A percentile compares a stretch with the other conserved stretches of the same genome.
These are phyloP conservation scores for Penaeus chinensis DNA, from an alignment of 1,140 invertebrate genomes.

Conservation along the genomic window DNA sequence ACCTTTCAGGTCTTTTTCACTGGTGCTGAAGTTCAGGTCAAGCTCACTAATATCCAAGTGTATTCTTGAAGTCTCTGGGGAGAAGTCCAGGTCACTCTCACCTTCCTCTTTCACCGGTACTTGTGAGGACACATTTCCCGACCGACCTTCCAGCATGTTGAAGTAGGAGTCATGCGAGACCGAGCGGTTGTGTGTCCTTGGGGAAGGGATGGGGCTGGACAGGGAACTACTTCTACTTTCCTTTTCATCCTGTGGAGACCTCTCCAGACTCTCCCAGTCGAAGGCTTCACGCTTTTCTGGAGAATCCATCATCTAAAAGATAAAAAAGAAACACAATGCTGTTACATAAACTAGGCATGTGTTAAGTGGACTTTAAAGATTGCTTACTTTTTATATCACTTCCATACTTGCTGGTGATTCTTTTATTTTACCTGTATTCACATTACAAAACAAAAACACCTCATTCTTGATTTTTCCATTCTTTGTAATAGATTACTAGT, in stretches of 20 bases:
- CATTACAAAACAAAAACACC: no score
- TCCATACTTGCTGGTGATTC: neutral
- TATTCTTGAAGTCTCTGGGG: constrained; percentile 70
- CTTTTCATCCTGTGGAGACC: constrained; percentile 32
- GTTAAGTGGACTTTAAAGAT: no score
- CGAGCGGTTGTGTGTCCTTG: constrained; percentile 72
- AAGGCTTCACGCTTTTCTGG: constrained; percentile 43
- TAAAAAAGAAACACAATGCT: neutral
- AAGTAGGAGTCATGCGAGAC: constrained; percentile 95
- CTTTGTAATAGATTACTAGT: no score
- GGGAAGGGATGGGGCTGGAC: constrained; percentile 61
- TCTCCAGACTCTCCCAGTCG: constrained; percentile 30
- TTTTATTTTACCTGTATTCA: no score
- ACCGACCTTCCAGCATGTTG: constrained; percentile 72
- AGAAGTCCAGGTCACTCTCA: constrained; percentile 65
- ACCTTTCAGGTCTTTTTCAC: constrained; percentile 86
- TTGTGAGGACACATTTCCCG: constrained; percentile 51
- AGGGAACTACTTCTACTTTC: constrained; percentile 58
- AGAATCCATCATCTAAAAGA: constrained; percentile 40
- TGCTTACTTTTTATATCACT: neutral
- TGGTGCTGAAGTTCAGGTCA: constrained; percentile 82
- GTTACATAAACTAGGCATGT: no score
- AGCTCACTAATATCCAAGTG: constrained; percentile 82
- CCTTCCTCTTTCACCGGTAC: constrained; percentile 61
- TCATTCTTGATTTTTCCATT: no score